Evolutionary conservation across 2,888 invertebrate species (phyloP).

Genomic region (Chloromyia formosa): DNA sequence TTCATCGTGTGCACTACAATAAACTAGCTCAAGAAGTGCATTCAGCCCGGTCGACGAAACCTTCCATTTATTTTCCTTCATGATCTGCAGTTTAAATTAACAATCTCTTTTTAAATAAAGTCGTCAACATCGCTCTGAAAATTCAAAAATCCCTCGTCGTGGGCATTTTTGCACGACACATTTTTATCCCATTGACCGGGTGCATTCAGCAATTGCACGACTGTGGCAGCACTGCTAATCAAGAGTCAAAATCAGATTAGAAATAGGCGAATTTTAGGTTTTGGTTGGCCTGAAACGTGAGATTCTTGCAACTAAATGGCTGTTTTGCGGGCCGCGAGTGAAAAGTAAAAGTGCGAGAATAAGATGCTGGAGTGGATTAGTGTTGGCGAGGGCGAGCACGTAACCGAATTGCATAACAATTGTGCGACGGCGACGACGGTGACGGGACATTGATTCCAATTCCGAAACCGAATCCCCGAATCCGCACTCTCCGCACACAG

Average conservation of each 20-base stretch:
- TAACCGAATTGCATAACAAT: slow-evolving; percentile 53
- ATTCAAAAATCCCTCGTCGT: no score
- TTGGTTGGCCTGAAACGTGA: slow-evolving; percentile 36
- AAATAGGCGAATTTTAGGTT: slow-evolving; percentile 34
- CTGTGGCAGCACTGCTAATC: slow-evolving; percentile 20
- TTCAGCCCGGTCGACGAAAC: no score
- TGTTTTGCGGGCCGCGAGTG: slow-evolving; percentile 30
- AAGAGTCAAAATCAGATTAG: slow-evolving; percentile 42
- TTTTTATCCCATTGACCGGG: neutral
- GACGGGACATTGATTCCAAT: slow-evolving; percentile 29
- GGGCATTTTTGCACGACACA: no score
- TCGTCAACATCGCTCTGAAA: no score
- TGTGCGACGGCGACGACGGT: slow-evolving; percentile 51
- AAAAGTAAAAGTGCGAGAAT: slow-evolving; percentile 33
- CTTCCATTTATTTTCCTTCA: no score
- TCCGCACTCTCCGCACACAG: slow-evolving; percentile 14
- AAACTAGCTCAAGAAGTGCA: no score
- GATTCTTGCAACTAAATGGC: slow-evolving; percentile 30
- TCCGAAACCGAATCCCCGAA: neutral
- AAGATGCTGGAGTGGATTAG: slow-evolving; percentile 39
- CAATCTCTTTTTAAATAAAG: no score
- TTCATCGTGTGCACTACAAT: no score
- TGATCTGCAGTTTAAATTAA: no score
- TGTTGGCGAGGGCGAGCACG: slow-evolving; percentile 29
- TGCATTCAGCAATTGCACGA: neutral